Evolutionary conservation across 2,113 vertebrate species (phyloP), one percentile per base, ranked within the genome.

Genomic region (Syrrhaptes paradoxus): DNA sequence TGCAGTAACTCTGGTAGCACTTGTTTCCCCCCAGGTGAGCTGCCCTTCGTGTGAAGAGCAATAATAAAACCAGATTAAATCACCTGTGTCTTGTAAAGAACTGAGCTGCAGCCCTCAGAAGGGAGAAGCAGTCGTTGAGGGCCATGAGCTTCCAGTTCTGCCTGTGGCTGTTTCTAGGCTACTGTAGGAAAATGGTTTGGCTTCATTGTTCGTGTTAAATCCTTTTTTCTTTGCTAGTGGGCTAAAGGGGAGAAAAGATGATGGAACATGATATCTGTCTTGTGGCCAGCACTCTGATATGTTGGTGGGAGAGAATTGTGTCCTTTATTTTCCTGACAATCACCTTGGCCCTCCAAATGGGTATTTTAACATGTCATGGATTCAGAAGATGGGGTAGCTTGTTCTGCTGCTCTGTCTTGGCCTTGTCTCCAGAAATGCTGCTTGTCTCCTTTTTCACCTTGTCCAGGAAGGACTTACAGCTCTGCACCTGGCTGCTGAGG

Each of bases 391-490:
- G 1, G 19, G 41, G 8, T 31, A 17, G 59, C 38, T 41, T 1
- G 0, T 34, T 70, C 31, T 0, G 0, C 26, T 74, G 45, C 62
- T 67, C 25, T 43, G n/a, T 58, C 67, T 70, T 26, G 6, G n/a
- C 81, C 29, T 45, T 36, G n/a, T 62, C 36, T 87, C 19, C 52
- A 43, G 21, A 77, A 90, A 51, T 25, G 45, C 31, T 84, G 29
- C 54, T 41, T 75, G 13, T 87, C 48, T 67, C 26, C 31, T 74
- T 74, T 62, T 80, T 85, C 84, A 38, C 24, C 61, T 55, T 85
- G 85, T 93, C 58, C 93, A 99, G 99, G 98, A 98, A 31, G 99
- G 98, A 54, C 97, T 98, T 83, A 98, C 98, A 0, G 98, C 98
- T 11, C 78, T 99, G 95, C 99, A 99, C 67, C 29, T 97, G 17